Conservation (phyloP, 1,140 invertebrate species). For the Micrasema minimum region DNA sequence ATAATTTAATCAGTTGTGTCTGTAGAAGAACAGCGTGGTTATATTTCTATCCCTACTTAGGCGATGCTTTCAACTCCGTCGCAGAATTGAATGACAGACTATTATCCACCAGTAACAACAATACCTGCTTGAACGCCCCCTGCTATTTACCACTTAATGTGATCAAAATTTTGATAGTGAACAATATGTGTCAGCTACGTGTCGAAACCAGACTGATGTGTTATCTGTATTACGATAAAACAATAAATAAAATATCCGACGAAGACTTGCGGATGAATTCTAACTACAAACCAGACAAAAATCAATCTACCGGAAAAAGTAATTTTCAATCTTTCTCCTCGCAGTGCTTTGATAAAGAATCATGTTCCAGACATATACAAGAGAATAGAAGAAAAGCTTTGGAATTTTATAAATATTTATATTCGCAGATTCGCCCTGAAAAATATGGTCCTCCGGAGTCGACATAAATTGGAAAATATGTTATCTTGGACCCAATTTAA, state of each 20-base stretch:
- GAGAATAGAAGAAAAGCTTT: constrained; percentile 63
- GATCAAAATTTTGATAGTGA: constrained; percentile 60
- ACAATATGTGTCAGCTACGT: constrained; percentile 62
- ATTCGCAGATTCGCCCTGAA: constrained; percentile 45
- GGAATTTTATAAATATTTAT: constrained; percentile 65
- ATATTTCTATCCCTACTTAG: constrained; percentile 51
- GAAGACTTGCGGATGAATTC: constrained; percentile 27
- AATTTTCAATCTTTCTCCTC: constrained; percentile 11
- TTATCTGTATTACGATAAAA: constrained; percentile 61
- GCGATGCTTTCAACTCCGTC: constrained; percentile 45
- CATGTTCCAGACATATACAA: constrained; percentile 42
- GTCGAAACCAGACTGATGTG: constrained; percentile 63
- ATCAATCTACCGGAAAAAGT: background rate
- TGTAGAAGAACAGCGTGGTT: constrained; percentile 64
- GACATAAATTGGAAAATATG: too few species aligned
- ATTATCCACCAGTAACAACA: constrained; percentile 59
- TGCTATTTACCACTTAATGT: constrained; percentile 63
- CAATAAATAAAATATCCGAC: constrained; percentile 52
- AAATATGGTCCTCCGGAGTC: constrained; percentile 7
- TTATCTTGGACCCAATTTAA: too few species aligned
- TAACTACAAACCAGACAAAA: constrained; percentile 19
- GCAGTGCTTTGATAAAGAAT: constrained; percentile 46
- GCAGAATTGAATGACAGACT: constrained; percentile 59
- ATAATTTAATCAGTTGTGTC: constrained; percentile 63
- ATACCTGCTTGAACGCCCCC: constrained; percentile 61